Percentiles rank a stretch among this genome's conserved stretches.
phyloP scores from a whole-genome alignment of 2,797 vertebrate species.

The Eulemur mongoz region DNA sequence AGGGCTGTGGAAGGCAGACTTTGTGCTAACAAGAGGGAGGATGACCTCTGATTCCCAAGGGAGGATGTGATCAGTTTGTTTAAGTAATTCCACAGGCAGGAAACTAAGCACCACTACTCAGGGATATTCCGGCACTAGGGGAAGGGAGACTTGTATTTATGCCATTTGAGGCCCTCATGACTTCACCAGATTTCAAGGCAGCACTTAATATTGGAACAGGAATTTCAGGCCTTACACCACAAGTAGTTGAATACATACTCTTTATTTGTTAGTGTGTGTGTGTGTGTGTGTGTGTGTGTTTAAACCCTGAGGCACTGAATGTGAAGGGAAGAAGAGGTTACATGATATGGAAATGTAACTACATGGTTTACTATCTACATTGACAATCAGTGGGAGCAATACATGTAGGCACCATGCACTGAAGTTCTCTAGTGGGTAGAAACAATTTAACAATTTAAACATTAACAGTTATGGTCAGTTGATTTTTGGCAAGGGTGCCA shows the following conservation, averaged over 20 bases:
- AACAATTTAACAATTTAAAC: not conserved
- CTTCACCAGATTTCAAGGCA: not conserved
- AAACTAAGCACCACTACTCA: not conserved
- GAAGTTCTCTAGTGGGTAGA: not conserved
- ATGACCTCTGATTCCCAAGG: not conserved
- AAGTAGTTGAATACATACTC: not conserved
- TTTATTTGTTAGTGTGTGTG: not conserved
- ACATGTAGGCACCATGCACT: too few species aligned
- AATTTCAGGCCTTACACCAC: not conserved
- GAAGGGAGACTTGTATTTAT: not conserved
- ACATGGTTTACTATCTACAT: not conserved
- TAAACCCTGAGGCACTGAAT: not conserved
- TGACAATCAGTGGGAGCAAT: too few species aligned
- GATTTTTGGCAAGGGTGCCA: not conserved
- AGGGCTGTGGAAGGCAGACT: not conserved
- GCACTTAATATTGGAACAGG: not conserved
- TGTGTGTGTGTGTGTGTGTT: not conserved
- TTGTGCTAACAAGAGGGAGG: not conserved
- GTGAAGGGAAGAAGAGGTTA: not conserved
- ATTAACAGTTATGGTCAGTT: not conserved
- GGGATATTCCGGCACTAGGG: too few species aligned
- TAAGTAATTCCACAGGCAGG: not conserved
- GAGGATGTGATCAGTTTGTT: not conserved
- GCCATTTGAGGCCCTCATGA: not conserved
- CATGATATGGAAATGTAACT: not conserved